Evolutionary conservation across 2,113 vertebrate species (phyloP).

Genomic region (Balaeniceps rex): DNA sequence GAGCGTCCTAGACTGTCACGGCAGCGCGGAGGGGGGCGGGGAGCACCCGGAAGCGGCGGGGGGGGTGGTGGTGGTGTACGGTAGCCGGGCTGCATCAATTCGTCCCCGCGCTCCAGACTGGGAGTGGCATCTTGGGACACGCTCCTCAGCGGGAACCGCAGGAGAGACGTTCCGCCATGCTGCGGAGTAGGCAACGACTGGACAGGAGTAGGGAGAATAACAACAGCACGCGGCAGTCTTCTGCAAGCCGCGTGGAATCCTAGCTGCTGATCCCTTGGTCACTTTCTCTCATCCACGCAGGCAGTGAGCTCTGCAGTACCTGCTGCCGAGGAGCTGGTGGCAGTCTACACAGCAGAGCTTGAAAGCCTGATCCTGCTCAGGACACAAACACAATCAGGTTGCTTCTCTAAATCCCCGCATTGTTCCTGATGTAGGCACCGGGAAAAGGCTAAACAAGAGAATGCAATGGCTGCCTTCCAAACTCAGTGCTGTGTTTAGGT

Average conservation of each 20-base stretch:
- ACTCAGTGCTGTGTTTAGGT: neutral
- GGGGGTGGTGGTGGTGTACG: neutral
- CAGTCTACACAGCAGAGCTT: neutral
- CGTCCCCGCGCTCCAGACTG: neutral
- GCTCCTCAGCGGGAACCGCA: neutral
- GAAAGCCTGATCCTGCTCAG: neutral
- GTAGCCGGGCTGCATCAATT: neutral
- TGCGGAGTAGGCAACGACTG: neutral
- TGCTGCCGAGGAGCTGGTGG: neutral
- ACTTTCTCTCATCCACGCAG: neutral
- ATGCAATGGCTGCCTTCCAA: neutral
- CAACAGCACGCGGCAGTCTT: neutral
- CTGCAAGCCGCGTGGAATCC: neutral
- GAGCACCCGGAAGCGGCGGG: neutral
- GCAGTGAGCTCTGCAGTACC: neutral
- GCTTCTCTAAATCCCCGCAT: neutral
- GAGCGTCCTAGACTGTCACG: neutral
- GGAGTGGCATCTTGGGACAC: neutral
- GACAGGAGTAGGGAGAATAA: neutral
- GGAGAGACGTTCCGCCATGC: neutral
- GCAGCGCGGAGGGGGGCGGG: neutral
- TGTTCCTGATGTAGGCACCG: neutral
- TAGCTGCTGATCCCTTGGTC: neutral
- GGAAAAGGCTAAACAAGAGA: neutral
- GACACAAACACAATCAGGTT: neutral